Percentiles rank a stretch among this genome's conserved stretches.
Conservation (phyloP, 2,113 vertebrate species). For the Rhinopomastus cyanomelas region DNA sequence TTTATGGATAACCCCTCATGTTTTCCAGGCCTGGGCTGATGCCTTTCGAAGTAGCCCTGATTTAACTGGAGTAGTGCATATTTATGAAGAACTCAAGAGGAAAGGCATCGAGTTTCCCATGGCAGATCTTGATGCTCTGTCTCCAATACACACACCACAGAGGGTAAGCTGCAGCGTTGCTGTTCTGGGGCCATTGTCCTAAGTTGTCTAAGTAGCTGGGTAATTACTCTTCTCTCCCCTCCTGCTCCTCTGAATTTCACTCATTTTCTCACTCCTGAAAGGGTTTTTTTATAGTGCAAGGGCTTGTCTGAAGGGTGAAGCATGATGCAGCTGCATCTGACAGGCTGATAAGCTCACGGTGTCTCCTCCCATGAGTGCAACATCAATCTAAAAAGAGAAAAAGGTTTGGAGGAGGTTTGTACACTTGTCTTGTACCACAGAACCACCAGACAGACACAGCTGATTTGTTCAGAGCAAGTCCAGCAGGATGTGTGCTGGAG, state of each 20-base stretch:
- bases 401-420: background rate
- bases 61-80: conserved; percentile 95
- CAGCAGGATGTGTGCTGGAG: background rate
- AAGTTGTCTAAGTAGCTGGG: background rate
- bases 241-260: background rate
- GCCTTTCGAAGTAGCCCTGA: conserved; percentile 98
- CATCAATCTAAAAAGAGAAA: background rate
- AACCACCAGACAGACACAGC: background rate
- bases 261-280: conserved; percentile 34
- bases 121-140: conserved; percentile 92
- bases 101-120: conserved; percentile 96
- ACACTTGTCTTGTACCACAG: background rate
- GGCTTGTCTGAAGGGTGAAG: background rate
- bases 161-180: conserved; percentile 77
- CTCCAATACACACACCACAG: conserved; percentile 96
- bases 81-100: conserved; percentile 97
- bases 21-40: conserved; percentile 93
- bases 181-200: background rate
- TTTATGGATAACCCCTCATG: conserved; percentile 19
- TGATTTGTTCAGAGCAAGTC: background rate
- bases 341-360: conserved; percentile 14
- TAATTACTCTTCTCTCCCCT: background rate
- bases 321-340: conserved; percentile 26
- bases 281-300: conserved; percentile 38
- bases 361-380: background rate